These are phyloP conservation scores for Semibalanus balanoides DNA, from an alignment of 1,140 invertebrate genomes.

Conservation along the genomic window DNA sequence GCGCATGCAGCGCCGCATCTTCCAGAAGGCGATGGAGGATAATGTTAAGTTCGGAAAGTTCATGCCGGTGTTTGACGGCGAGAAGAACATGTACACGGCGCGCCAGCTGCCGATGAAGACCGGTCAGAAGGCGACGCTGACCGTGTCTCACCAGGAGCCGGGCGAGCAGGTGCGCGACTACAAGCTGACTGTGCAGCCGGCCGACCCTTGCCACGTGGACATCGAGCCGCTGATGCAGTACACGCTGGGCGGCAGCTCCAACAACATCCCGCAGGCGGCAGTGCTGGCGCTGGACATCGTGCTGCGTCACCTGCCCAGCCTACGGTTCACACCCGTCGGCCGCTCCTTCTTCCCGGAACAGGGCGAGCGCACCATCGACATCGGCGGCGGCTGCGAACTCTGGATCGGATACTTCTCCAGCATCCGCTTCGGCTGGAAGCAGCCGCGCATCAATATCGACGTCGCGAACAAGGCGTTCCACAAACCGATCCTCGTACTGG, in stretches of 20 bases:
- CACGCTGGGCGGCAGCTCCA: neutral
- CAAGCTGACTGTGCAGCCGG: neutral
- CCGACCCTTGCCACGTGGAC: neutral
- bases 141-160: neutral
- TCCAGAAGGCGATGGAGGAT: neutral
- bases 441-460: conserved; percentile 6
- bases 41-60: neutral
- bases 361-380: neutral
- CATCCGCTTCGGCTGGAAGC: neutral
- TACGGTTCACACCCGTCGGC: conserved; percentile 2
- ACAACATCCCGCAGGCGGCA: neutral
- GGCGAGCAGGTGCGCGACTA: neutral
- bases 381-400: conserved; percentile 3
- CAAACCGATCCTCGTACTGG: neutral
- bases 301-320: conserved; percentile 1
- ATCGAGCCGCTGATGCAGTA: neutral
- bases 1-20: neutral
- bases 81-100: conserved; percentile 3
- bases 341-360: conserved; percentile 1
- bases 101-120: neutral
- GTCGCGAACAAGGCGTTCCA: conserved; percentile 4
- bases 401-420: conserved; percentile 3
- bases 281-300: conserved; percentile 5
- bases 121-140: neutral
- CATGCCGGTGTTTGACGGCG: neutral